phyloP scores from a whole-genome alignment of 2,888 invertebrate genomes.

The Acanthacorydalis orientalis region DNA sequence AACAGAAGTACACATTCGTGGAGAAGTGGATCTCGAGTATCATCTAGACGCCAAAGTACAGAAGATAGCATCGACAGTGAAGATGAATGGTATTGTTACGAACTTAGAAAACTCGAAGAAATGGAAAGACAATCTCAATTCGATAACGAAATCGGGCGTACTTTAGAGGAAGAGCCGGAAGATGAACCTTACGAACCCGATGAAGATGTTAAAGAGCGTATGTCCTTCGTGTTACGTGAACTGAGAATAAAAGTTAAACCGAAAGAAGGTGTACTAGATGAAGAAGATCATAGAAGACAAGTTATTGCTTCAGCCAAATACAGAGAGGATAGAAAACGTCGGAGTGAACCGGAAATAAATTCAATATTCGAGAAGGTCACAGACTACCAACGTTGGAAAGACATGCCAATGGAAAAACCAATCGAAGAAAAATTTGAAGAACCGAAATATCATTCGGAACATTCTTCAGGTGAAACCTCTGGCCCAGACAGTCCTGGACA shows the following conservation, averaged over 20 bases:
- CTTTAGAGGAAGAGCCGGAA: conserved; percentile 38
- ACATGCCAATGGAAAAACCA: conserved; percentile 14
- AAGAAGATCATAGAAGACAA: conserved; percentile 23
- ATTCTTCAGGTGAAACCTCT: conserved; percentile 73
- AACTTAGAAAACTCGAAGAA: conserved; percentile 70
- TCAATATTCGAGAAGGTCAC: conserved; percentile 29
- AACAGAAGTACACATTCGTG: conserved; percentile 75
- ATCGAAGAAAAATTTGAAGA: conserved; percentile 10
- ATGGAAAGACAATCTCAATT: conserved; percentile 59
- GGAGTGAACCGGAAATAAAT: conserved; percentile 20
- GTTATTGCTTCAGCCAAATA: conserved; percentile 22
- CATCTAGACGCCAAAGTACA: conserved; percentile 75
- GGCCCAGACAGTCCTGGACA: conserved; percentile 74
- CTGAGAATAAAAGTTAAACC: conserved; percentile 48
- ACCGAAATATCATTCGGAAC: conserved; percentile 25
- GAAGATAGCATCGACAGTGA: conserved; percentile 88
- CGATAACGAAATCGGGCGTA: conserved; percentile 42
- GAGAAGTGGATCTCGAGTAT: conserved; percentile 69
- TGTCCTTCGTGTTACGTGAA: conserved; percentile 65
- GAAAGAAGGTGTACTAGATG: conserved; percentile 23
- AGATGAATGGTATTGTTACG: conserved; percentile 87
- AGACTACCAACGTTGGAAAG: conserved; percentile 29
- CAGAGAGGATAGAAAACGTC: conserved; percentile 13
- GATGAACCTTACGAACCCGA: conserved; percentile 39
- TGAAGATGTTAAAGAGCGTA: conserved; percentile 57